Percentiles rank a stretch among this genome's conserved stretches.
Evolutionary conservation across 2,888 invertebrate genomes (phyloP).

Genomic region (Gryllus longicercus): DNA sequence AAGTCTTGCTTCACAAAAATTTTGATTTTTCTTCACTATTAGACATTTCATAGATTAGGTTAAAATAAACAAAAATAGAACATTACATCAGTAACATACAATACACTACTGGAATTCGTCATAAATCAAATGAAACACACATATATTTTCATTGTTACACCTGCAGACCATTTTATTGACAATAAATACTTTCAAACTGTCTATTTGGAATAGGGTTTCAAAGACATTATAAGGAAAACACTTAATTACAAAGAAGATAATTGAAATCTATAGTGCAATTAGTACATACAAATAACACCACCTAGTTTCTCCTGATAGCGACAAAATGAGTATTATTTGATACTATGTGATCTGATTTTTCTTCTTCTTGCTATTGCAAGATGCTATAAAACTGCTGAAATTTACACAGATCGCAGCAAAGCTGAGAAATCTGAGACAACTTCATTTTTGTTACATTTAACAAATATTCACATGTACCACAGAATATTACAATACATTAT

Average conservation of each 20-base stretch:
- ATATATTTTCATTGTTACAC: neutral
- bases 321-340: constrained; percentile 6
- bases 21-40: too few species aligned
- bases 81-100: too few species aligned
- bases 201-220: neutral
- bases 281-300: neutral
- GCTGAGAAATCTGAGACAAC: neutral
- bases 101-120: too few species aligned
- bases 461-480: neutral
- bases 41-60: too few species aligned
- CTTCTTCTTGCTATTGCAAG: neutral
- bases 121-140: neutral
- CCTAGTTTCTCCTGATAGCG: neutral
- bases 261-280: neutral
- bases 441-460: neutral
- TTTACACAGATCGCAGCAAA: too few species aligned
- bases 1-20: too few species aligned
- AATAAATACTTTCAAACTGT: constrained; percentile 1
- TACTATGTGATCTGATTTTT: neutral
- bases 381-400: too few species aligned
- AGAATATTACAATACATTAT: neutral
- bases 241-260: neutral
- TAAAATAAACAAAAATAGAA: too few species aligned
- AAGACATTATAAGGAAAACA: neutral
- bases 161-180: neutral